Conservation (phyloP, 2,888 invertebrate genomes). For the Oscheius myriophilus region DNA sequence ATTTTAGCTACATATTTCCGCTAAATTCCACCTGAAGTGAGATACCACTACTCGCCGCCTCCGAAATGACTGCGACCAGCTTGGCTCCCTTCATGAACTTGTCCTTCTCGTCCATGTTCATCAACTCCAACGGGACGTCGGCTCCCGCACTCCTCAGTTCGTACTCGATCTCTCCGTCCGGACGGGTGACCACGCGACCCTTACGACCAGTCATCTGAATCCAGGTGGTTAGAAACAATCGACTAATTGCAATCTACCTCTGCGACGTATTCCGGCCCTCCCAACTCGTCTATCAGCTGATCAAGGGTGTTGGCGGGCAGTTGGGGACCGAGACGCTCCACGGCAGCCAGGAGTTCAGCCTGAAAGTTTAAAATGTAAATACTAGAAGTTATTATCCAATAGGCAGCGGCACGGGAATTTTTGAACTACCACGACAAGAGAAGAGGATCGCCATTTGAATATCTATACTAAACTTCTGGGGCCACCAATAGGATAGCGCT, state of each 20-base stretch:
- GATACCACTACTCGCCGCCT: conserved; percentile 97
- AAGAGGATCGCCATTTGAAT: no score
- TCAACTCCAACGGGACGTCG: conserved; percentile 93
- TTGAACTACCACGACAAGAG: no score
- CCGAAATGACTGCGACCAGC: conserved; percentile 95
- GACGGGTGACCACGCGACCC: conserved; percentile 82
- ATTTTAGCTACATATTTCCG: no score
- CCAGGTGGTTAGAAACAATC: not conserved
- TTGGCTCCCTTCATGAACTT: conserved; percentile 85
- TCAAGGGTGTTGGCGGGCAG: conserved; percentile 97
- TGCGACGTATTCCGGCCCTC: conserved; percentile 96
- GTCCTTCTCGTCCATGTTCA: conserved; percentile 87
- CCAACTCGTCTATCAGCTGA: conserved; percentile 95
- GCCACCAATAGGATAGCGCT: no score
- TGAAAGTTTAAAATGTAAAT: conserved; percentile 80
- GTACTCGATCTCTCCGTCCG: conserved; percentile 90
- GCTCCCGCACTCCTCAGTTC: conserved; percentile 85
- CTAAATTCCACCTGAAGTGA: conserved; percentile 78
- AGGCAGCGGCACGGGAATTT: not conserved
- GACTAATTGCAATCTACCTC: conserved; percentile 77
- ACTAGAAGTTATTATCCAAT: no score
- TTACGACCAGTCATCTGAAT: conserved; percentile 93
- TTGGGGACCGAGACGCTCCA: conserved; percentile 85
- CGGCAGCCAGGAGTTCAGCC: conserved; percentile 84
- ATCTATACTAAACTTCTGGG: no score